phyloP scores from a whole-genome alignment of 2,797 vertebrate genomes.

The Phrynocephalus guinanensis region DNA sequence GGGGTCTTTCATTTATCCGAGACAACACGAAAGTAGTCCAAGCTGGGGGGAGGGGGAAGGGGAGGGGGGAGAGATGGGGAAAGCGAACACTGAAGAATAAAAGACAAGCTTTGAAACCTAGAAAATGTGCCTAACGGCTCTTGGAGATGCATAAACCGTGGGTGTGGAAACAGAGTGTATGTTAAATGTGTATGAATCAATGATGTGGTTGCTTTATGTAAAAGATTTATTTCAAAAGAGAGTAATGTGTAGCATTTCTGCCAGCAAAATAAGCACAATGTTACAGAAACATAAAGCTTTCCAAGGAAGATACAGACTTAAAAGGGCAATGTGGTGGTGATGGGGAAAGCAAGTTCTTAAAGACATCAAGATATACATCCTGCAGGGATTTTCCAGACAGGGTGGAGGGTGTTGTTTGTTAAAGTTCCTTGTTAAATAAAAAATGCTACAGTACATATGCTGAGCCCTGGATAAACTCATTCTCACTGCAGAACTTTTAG shows the following conservation, averaged over 20 bases:
- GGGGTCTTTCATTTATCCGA: neutral
- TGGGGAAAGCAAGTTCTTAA: neutral
- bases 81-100: constrained; percentile 30
- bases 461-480: neutral
- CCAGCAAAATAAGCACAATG: constrained; percentile 27
- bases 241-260: constrained; percentile 16
- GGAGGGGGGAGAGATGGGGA: fast-evolving
- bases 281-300: constrained; percentile 12
- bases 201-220: neutral
- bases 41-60: neutral
- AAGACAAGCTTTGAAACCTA: neutral
- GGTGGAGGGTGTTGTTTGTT: neutral
- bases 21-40: constrained; percentile 33
- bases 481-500: constrained; percentile 6
- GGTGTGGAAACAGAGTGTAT: neutral
- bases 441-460: constrained; percentile 6
- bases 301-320: neutral
- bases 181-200: neutral
- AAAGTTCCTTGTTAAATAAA: constrained; percentile 35
- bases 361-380: neutral
- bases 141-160: neutral
- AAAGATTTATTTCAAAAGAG: constrained; percentile 11
- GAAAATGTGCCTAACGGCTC: constrained; percentile 16
- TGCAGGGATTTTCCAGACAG: constrained; percentile 6
- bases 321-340: neutral